Evolutionary conservation across 2,888 invertebrate genomes (phyloP), one percentile per base, ranked within the genome.

Genomic region (Orthosia gracilis): DNA sequence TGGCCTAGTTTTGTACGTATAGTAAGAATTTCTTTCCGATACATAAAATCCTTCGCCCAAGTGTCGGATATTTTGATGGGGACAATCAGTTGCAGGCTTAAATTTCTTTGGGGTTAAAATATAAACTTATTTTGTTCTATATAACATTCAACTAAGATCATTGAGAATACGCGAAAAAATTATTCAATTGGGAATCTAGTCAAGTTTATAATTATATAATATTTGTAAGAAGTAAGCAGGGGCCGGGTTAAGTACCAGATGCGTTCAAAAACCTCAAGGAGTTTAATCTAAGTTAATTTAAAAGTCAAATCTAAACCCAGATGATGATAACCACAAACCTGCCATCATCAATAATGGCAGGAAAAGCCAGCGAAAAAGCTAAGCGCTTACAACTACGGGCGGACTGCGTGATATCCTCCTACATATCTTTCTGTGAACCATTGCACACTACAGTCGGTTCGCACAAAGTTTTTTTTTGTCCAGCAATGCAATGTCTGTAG

Each of bases 1-100:
- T 68, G 72, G 12, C n/a, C 64, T 80, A 80, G 31, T 40, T 54
- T 62, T 69, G 50, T 67, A 26, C 58, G 26, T 74, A 47, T 62
- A n/a, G 4, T 61, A 12, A 23, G 12, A 11, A 55, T 63, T 52
- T 58, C 57, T 65, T 55, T 80, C 21, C 18, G 12, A n/a, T 26
- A 49, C 12, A 47, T 23, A 45, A 58, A 31, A 45, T 57, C 17
- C 67, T 66, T 70, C 59, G 31, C 40, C 17, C 17, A 54, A 55
- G 23, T 47, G 18, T 72, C 13, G 13, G n/a, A 18, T 3, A 23
- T 13, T 55, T 23, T n/a, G 45, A 15, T 58, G 45, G 49, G 21
- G 40, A 13, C 40, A 21, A 62, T 9, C 31, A 50, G 23, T 54
- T 76, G 26, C 18, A 64, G 12, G 18, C 12, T 40, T 17, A 23